phyloP scores from a whole-genome alignment of 1,140 invertebrate species.

The Epicauta chinensis region DNA sequence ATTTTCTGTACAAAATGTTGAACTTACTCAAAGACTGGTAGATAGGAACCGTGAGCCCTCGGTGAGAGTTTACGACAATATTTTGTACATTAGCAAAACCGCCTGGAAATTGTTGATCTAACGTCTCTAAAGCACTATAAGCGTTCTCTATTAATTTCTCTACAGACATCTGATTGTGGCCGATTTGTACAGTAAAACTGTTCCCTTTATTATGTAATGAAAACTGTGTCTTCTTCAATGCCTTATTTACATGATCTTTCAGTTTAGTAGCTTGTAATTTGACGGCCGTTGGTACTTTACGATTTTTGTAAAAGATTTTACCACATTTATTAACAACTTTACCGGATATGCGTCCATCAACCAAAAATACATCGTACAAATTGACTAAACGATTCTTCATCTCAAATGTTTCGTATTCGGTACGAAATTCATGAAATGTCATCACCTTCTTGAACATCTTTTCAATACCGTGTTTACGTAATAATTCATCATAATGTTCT shows the following conservation, averaged over 20 bases:
- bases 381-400: slow-evolving; percentile 52
- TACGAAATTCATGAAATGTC: slow-evolving; percentile 55
- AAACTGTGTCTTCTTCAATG: slow-evolving; percentile 52
- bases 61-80: slow-evolving; percentile 49
- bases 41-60: slow-evolving; percentile 49
- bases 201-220: slow-evolving; percentile 51
- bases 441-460: slow-evolving; percentile 49
- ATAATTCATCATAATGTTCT: slow-evolving; percentile 51
- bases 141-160: slow-evolving; percentile 53
- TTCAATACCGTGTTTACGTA: slow-evolving; percentile 44
- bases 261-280: slow-evolving; percentile 48
- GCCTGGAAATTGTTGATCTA: slow-evolving; percentile 54
- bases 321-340: slow-evolving; percentile 55
- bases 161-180: slow-evolving; percentile 49
- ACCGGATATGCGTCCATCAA: slow-evolving; percentile 55
- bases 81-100: slow-evolving; percentile 56
- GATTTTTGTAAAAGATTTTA: slow-evolving; percentile 53
- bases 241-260: slow-evolving; percentile 51
- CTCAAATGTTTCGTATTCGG: slow-evolving; percentile 61
- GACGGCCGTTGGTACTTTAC: slow-evolving; percentile 54
- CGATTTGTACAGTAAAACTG: slow-evolving; percentile 50
- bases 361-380: slow-evolving; percentile 58
- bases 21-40: slow-evolving; percentile 58
- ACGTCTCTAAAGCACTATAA: slow-evolving; percentile 44
- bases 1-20: slow-evolving; percentile 16